A percentile compares a stretch with the other conserved stretches of the same genome.
These are phyloP conservation scores for Calonectris borealis DNA, from an alignment of 2,113 vertebrate genomes.

Conservation along the genomic window DNA sequence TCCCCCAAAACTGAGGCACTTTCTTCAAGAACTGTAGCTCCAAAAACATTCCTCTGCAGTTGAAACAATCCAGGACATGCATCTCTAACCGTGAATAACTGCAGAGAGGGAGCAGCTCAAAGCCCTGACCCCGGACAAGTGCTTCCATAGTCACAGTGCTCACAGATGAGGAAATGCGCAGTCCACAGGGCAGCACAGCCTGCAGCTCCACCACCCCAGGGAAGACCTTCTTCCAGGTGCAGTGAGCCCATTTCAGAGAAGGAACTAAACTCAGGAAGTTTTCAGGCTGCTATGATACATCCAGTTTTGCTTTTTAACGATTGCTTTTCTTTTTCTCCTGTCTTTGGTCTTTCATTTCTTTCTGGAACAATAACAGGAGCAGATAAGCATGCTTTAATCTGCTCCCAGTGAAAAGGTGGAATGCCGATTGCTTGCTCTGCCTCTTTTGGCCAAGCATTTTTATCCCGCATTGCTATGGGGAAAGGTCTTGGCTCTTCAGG, in stretches of 20 bases:
- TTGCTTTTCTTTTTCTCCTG: background rate
- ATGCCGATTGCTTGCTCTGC: background rate
- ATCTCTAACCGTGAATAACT: background rate
- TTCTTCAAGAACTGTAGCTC: background rate
- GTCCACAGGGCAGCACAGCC: background rate
- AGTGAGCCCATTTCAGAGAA: background rate
- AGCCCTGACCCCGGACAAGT: background rate
- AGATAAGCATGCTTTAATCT: conserved; percentile 6
- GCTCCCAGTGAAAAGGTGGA: background rate
- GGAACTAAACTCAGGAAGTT: background rate
- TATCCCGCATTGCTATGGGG: background rate
- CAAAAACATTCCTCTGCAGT: accelerated
- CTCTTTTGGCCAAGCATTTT: conserved; percentile 5
- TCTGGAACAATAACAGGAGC: background rate
- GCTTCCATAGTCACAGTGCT: background rate
- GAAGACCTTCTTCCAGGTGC: background rate
- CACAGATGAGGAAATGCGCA: accelerated
- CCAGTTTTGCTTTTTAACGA: background rate
- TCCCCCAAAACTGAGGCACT: background rate
- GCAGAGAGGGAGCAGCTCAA: background rate
- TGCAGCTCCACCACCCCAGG: background rate
- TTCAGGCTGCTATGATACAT: background rate
- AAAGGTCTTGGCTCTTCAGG: conserved; percentile 11
- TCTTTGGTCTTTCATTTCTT: background rate
- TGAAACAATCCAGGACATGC: background rate